phyloP scores from a whole-genome alignment of 2,113 vertebrate species.

The Natator depressus region DNA sequence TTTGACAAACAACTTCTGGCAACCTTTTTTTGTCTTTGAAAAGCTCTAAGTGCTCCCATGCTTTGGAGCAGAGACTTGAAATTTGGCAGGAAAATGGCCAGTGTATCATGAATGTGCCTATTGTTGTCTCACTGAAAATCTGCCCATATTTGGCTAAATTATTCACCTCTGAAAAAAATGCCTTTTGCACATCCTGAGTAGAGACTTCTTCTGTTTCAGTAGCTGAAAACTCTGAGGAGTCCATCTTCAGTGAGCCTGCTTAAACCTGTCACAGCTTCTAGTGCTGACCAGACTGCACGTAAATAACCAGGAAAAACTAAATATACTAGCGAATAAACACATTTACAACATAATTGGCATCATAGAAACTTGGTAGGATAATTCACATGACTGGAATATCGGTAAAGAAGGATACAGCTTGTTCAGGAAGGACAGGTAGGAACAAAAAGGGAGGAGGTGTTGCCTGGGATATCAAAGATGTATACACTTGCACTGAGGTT shows the following conservation, averaged over 20 bases:
- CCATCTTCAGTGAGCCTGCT: not conserved
- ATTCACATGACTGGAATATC: not conserved
- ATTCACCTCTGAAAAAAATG: not conserved
- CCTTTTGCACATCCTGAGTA: not conserved
- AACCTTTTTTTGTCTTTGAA: not conserved
- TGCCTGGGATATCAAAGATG: not conserved
- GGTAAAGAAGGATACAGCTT: not conserved
- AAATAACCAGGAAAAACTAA: not conserved
- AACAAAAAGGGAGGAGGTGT: not conserved
- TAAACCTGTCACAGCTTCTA: not conserved
- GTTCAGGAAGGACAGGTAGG: not conserved
- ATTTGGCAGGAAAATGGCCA: not conserved
- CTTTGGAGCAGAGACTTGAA: not conserved
- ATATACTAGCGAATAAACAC: not conserved
- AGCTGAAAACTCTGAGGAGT: not conserved
- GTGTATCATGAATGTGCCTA: not conserved
- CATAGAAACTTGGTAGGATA: not conserved
- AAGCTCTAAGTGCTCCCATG: not conserved
- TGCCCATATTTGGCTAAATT: not conserved
- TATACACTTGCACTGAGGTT: not conserved
- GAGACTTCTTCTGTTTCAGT: not conserved
- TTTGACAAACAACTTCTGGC: not conserved
- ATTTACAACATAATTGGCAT: not conserved
- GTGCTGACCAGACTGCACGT: not conserved
- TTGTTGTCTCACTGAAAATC: not conserved